Conservation (phyloP, 2,113 vertebrate genomes). For the Clupea harengus region DNA sequence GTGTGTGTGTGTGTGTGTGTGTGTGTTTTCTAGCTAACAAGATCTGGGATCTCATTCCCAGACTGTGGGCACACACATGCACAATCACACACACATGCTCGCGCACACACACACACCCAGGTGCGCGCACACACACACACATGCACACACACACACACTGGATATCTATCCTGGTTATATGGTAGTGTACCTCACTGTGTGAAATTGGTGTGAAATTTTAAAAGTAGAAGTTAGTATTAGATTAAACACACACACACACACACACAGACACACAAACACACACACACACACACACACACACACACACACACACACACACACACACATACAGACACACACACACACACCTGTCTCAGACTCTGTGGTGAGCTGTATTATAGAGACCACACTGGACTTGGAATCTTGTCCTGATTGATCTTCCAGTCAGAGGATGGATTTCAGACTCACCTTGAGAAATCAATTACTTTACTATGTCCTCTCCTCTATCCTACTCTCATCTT, state of each 20-base stretch:
- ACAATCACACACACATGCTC: neutral
- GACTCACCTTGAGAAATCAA: neutral
- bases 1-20: neutral
- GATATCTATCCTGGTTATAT: too few relatives aligned
- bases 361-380: neutral
- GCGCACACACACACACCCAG: neutral
- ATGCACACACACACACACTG: conserved; percentile 10
- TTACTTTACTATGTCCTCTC: neutral
- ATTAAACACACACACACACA: neutral
- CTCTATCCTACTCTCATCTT: neutral
- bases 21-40: neutral
- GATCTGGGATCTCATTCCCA: too few relatives aligned
- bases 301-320: conserved; percentile 19
- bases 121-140: conserved; percentile 10
- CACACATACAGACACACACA: neutral
- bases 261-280: conserved; percentile 26
- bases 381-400: neutral
- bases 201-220: too few relatives aligned
- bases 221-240: too few relatives aligned
- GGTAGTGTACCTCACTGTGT: too few relatives aligned
- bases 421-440: neutral
- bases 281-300: conserved; percentile 14
- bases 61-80: neutral
- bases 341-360: too few relatives aligned
- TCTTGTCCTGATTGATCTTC: too few relatives aligned